Base-by-base conservation (phyloP, 2,113 vertebrate genomes). In the Tautogolabrus adspersus region DNA sequence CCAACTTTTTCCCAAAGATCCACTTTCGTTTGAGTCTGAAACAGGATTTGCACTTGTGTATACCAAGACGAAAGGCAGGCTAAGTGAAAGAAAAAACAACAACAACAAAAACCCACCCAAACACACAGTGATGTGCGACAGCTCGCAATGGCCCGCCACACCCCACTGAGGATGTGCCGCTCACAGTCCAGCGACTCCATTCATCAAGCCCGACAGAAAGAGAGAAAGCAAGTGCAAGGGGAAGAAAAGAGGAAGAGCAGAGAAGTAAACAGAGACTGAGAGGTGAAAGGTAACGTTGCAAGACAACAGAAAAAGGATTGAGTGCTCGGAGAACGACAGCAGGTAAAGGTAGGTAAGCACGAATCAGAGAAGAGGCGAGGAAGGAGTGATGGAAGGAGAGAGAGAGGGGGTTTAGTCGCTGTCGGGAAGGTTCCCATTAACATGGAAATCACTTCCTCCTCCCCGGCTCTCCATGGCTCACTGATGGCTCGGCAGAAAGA, bases 371-470 rank as follows among this genome's bases (percentile, higher is more conserved):
- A 74, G 66, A 84, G 63, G 68, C 12, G 21, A 72, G 65, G 77
- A 81, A 22, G 70, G 52, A 64, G 52, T 49, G 65, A 75, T 40
- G 47, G 55, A 81, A 30, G 72, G 40, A 73, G 22, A 19, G 40
- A 44, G 42, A 73, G 65, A 62, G 66, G 52, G 74, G 70, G 52
- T 65, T 78, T 71, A 73, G 81, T 83, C 72, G 81, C 85, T 87
- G 84, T 83, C 58, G 81, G 80, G 86, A 90, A 87, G 81, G 73
- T 84, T 92, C 88, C 90, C 85, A 95, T 94, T 95, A 93, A 91
- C 92, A 93, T 95, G 92, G 91, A 95, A 95, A 94, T 95, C 87
- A 88, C 87, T 92, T 91, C 86, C 83, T 88, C 88, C 57, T 75
- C 84, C 70, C 69, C 44, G 64, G 66, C 83, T 82, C 92, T 79